Evolutionary conservation across 2,113 vertebrate species (phyloP), one percentile per base, ranked within the genome.

Genomic region (Stegostoma tigrinum): DNA sequence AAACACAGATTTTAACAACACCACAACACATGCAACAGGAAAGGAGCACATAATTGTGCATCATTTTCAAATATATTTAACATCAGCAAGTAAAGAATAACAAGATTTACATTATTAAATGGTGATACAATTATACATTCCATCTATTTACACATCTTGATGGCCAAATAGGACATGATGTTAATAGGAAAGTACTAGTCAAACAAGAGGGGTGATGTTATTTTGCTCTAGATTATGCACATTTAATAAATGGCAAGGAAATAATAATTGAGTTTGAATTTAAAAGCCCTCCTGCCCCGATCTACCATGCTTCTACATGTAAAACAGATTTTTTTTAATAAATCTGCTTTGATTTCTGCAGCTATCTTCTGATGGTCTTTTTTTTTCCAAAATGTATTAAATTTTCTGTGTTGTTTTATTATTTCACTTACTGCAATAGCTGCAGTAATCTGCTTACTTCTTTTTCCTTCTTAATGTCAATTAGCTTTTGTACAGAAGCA

Each of bases 401-500:
- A 67, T 45, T 95, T 95, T 95, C 67, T 34, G 6, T 6, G 6
- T 93, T 66, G 17, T 38, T 38, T 38, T 93, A 38, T 66, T n/a
- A 52, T 15, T 93, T n/a, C n/a, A 34, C 23, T 93, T 67, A 38
- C 6, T n/a, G 21, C 80, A 38, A n/a, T 87, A 55, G 68, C 64
- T 94, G 61, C 7, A 34, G 27, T 52, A 75, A 95, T 12, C 15
- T 34, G 38, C 93, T 66, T 34, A 38, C 15, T 21, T 27, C 14
- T 27, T 42, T 21, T 42, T 83, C 17, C 17, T 83, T 55, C 30
- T 30, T 55, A 42, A 23, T 67, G 38, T 94, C 23, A 94, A 67
- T 23, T 72, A 95, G 94, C 42, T 48, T 95, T 75, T 95, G 90
- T 70, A 72, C 94, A 95, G 27, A 95, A 68, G 48, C 27, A 89